Percentiles rank a stretch among this genome's conserved stretches.
Evolutionary conservation across 2,888 invertebrate genomes (phyloP).

Genomic region (Nomada hirtipes): DNA sequence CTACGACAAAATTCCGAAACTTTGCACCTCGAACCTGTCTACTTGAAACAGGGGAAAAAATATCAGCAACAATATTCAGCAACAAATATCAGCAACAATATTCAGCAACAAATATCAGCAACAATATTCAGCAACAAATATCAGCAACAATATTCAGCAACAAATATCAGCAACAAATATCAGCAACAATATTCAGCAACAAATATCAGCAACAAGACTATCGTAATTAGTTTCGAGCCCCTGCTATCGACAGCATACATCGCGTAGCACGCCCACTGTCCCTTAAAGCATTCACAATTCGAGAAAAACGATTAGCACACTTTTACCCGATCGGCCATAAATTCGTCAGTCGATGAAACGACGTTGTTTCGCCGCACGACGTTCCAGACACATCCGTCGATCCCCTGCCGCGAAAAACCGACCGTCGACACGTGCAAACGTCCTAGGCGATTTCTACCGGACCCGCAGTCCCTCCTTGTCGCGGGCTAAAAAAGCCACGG

Average conservation of each 20-base stretch:
- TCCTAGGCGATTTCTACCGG: conserved; percentile 37
- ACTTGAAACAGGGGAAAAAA: too few relatives aligned
- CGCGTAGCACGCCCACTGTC: not conserved
- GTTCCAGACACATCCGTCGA: conserved; percentile 5
- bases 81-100: too few relatives aligned
- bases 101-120: too few relatives aligned
- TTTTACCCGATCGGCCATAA: conserved; percentile 12
- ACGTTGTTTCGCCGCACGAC: not conserved
- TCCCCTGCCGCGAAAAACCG: conserved; percentile 26
- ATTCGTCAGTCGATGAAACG: conserved; percentile 16
- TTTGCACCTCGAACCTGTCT: too few relatives aligned
- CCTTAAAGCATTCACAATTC: not conserved
- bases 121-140: too few relatives aligned
- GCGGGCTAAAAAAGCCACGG: not conserved
- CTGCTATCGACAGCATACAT: not conserved
- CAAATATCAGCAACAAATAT: too few relatives aligned
- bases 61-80: too few relatives aligned
- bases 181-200: too few relatives aligned
- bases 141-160: too few relatives aligned
- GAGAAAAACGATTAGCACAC: conserved; percentile 3
- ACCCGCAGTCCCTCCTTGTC: not conserved
- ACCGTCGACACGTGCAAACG: conserved; percentile 29
- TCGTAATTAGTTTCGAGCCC: not conserved
- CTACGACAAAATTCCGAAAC: too few relatives aligned
- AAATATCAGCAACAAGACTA: too few relatives aligned